Base-by-base conservation (phyloP, 2,888 invertebrate genomes). In the Diaprepes abbreviatus region DNA sequence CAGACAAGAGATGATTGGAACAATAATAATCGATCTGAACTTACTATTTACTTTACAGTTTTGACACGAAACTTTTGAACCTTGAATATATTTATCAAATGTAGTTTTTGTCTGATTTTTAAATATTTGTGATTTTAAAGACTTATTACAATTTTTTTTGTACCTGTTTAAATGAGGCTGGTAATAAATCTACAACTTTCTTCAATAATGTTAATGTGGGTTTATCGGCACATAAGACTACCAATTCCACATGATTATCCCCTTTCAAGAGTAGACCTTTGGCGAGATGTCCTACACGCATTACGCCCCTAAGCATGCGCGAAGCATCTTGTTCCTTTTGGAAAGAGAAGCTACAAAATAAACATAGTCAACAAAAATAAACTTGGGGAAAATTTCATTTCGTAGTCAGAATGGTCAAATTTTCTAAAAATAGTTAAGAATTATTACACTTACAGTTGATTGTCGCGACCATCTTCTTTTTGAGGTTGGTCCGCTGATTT, bases 211-310 rank as follows among this genome's bases (percentile, higher is more conserved):
- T 90, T 81, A 91, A 84, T 60, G 97, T 97, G 69, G 98, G 98
- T 77, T 96, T 95, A 84, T 96, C 96, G 66, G 95, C 93, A 84
- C 97, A 98, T 65, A 98, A 87, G 62, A 98, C 96, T 35, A 98
- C 98, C 72, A 98, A 88, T 77, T 96, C 92, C 65, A 98, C 96
- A 80, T 90, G 90, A 73, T 91, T 90, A 85, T 98, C 98, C 4
- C 96, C 96, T 74, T 92, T 91, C 19, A 98, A 88, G 79, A 98
- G 87, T 71, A 98, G 89, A 38, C 96, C 95, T 82, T 95, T 95
- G 54, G 95, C 94, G 60, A 96, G 85, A 81, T 94, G 92, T 60
- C 97, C 97, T 48, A 98, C 97, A 73, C 98, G 91, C 96, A 98
- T 97, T 24, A 98, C 97, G 69, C 98, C 98, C 84, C 97, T 95